Evolutionary conservation across 1,140 invertebrate genomes (phyloP).

Genomic region (Papilio aristodemus): DNA sequence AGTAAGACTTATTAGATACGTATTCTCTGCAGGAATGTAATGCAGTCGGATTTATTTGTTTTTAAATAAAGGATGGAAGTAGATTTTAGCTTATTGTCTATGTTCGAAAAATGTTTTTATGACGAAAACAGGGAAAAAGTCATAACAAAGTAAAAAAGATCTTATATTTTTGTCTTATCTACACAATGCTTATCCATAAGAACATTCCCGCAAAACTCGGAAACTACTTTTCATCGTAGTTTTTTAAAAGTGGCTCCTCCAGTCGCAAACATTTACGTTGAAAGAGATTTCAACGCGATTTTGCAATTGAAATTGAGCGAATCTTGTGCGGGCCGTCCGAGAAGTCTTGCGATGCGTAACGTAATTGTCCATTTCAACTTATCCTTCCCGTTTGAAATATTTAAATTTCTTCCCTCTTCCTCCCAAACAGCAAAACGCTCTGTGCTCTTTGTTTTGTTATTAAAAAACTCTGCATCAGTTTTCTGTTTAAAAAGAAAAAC

Average conservation of each 20-base stretch:
- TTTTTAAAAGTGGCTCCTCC: constrained; percentile 52
- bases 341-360: constrained; percentile 32
- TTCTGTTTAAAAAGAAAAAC: constrained; percentile 29
- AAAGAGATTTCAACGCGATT: constrained; percentile 48
- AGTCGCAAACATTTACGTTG: constrained; percentile 53
- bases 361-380: constrained; percentile 35
- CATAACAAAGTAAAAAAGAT: background rate
- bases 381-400: constrained; percentile 34
- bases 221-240: constrained; percentile 51
- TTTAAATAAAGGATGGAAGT: too few species aligned
- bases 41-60: too few species aligned
- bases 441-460: constrained; percentile 16
- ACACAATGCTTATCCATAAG: constrained; percentile 33
- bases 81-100: too few species aligned
- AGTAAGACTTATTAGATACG: too few species aligned
- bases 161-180: constrained; percentile 22
- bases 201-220: constrained; percentile 46
- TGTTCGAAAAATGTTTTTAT: too few species aligned
- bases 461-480: constrained; percentile 31
- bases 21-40: too few species aligned
- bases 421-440: constrained; percentile 31
- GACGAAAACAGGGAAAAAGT: too few species aligned
- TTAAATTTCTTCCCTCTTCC: constrained; percentile 31
- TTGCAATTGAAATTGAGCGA: constrained; percentile 45
- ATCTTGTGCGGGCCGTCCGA: constrained; percentile 28